phyloP scores from a whole-genome alignment of 2,888 invertebrate genomes.

The Biston betularia region DNA sequence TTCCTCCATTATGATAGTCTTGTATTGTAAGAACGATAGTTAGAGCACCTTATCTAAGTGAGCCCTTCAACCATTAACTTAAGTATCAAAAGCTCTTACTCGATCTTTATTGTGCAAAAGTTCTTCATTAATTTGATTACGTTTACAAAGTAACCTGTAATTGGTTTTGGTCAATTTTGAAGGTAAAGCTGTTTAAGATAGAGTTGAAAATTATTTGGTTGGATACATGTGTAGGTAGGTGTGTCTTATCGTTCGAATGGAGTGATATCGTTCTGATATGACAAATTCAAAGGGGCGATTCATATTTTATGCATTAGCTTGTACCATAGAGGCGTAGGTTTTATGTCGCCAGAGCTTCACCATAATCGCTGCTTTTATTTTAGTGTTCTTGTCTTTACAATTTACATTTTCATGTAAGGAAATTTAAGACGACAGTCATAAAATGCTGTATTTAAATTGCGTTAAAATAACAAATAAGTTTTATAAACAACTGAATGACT shows the following conservation, averaged over 20 bases:
- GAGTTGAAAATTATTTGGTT: slow-evolving; percentile 3
- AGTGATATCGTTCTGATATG: slow-evolving; percentile 71
- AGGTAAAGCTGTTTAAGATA: background rate
- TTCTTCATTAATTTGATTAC: slow-evolving; percentile 34
- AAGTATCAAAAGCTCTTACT: slow-evolving; percentile 7
- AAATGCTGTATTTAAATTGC: background rate
- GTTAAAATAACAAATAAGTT: background rate
- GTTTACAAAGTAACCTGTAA: slow-evolving; percentile 23
- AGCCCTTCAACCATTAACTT: slow-evolving; percentile 15
- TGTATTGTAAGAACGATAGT: background rate
- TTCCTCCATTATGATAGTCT: slow-evolving; percentile 13
- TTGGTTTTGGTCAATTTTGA: slow-evolving; percentile 9
- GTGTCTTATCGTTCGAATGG: slow-evolving; percentile 64
- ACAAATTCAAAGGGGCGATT: slow-evolving; percentile 78
- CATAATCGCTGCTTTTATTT: slow-evolving; percentile 48
- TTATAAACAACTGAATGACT: too few relatives aligned
- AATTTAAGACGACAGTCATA: slow-evolving; percentile 25
- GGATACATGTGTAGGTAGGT: slow-evolving; percentile 46
- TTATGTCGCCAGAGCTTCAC: slow-evolving; percentile 44
- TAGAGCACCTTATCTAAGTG: slow-evolving; percentile 27
- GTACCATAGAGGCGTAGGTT: slow-evolving; percentile 59
- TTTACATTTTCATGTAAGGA: slow-evolving; percentile 28
- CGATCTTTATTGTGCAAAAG: slow-evolving; percentile 35
- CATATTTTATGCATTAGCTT: slow-evolving; percentile 80
- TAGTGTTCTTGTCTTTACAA: slow-evolving; percentile 35